Conservation (phyloP, 2,888 invertebrate genomes). For the Hemicrepidius hirtus region DNA sequence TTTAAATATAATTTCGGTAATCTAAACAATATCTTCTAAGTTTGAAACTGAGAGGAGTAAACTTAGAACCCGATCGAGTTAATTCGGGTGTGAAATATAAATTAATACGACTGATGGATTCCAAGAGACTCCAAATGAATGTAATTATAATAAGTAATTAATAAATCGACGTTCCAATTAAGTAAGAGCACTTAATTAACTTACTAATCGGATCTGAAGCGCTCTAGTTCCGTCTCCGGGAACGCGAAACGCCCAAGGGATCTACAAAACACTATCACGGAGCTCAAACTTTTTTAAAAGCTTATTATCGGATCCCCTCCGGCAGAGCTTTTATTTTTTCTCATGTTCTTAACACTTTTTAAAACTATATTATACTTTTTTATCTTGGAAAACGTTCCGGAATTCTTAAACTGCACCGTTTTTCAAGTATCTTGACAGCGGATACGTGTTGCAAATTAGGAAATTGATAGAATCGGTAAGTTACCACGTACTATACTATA, state of each 20-base stretch:
- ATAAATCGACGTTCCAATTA: slow-evolving; percentile 71
- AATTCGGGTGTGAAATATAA: slow-evolving; percentile 37
- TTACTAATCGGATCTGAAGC: slow-evolving; percentile 70
- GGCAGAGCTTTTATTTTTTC: slow-evolving; percentile 65
- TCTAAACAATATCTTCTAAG: too few relatives aligned
- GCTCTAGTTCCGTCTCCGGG: slow-evolving; percentile 56
- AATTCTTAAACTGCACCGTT: slow-evolving; percentile 54
- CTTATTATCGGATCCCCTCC: slow-evolving; percentile 70
- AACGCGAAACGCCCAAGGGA: slow-evolving; percentile 63
- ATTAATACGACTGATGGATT: slow-evolving; percentile 38
- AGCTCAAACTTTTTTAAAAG: slow-evolving; percentile 72
- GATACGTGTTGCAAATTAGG: slow-evolving; percentile 24
- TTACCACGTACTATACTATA: too few relatives aligned
- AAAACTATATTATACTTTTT: slow-evolving; percentile 70
- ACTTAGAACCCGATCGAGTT: neutral
- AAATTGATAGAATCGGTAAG: slow-evolving; percentile 1
- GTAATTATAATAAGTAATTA: slow-evolving; percentile 70
- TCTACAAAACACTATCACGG: slow-evolving; percentile 69
- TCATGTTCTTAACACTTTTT: slow-evolving; percentile 71
- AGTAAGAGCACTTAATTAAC: slow-evolving; percentile 71
- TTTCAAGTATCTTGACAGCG: slow-evolving; percentile 50
- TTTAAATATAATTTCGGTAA: too few relatives aligned
- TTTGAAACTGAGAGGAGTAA: neutral
- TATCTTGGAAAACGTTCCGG: slow-evolving; percentile 54
- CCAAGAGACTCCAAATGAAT: slow-evolving; percentile 50